Evolutionary conservation across 2,113 vertebrate species (phyloP).

Genomic region (Seriola rivoliana): DNA sequence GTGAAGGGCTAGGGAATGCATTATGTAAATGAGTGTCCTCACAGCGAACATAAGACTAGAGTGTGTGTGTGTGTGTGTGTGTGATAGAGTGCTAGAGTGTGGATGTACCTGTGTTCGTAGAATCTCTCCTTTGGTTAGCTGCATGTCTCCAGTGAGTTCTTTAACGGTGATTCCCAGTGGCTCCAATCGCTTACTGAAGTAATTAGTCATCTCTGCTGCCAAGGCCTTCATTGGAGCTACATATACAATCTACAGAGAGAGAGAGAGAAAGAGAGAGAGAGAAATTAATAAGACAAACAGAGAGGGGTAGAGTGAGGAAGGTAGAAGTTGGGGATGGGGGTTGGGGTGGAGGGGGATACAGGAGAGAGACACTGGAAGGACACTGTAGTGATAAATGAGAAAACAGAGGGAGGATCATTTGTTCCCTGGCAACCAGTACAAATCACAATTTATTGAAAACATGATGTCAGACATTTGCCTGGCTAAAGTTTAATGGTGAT

Average conservation of each 20-base stretch:
- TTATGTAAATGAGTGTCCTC: too few species aligned
- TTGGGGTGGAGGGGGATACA: background rate
- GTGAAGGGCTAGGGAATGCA: too few species aligned
- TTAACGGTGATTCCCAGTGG: conserved; percentile 93
- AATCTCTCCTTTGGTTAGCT: conserved; percentile 98
- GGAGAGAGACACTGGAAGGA: conserved; percentile 76
- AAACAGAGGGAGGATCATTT: conserved; percentile 84
- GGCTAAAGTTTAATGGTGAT: conserved; percentile 89
- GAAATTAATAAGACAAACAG: conserved; percentile 13
- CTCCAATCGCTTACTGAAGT: conserved; percentile 96
- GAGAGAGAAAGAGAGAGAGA: background rate
- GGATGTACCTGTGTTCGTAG: conserved; percentile 93
- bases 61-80: conserved; percentile 6
- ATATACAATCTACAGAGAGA: conserved; percentile 91
- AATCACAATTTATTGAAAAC: conserved; percentile 91
- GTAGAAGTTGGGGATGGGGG: conserved; percentile 35
- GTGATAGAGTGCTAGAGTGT: background rate
- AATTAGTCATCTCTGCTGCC: conserved; percentile 99
- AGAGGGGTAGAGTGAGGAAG: background rate
- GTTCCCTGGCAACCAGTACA: conserved; percentile 88
- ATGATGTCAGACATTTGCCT: conserved; percentile 82
- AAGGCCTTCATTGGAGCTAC: conserved; percentile 99
- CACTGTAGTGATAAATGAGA: conserved; percentile 89
- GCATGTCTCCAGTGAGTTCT: conserved; percentile 98
- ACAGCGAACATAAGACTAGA: too few species aligned